Conservation (phyloP, 2,888 invertebrate genomes). For the Cylindroiulus punctatus region DNA sequence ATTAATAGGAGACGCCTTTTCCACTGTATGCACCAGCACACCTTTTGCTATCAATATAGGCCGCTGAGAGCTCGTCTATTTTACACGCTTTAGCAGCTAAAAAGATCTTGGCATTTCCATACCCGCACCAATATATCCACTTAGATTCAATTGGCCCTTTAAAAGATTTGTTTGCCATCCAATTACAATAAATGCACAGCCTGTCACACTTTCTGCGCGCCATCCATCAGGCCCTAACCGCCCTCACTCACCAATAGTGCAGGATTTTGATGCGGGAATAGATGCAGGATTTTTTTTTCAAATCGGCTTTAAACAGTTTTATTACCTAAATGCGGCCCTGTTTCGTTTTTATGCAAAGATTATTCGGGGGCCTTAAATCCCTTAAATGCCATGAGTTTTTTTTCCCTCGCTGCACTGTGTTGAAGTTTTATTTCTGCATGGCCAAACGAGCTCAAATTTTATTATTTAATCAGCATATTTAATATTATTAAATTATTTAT, state of each 20-base stretch:
- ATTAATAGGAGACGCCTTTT: conserved; percentile 49
- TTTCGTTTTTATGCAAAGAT: neutral
- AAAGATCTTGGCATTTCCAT: conserved; percentile 48
- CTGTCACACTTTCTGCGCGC: conserved; percentile 45
- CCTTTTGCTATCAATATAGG: neutral
- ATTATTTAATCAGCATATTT: neutral
- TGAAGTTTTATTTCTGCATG: neutral
- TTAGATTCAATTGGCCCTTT: conserved; percentile 54
- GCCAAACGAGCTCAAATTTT: neutral
- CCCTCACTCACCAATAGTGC: neutral
- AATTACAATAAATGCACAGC: conserved; percentile 56
- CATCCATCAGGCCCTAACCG: neutral
- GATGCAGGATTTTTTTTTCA: conserved; percentile 26
- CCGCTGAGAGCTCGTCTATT: conserved; percentile 29
- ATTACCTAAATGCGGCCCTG: conserved; percentile 42
- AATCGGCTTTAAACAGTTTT: conserved; percentile 45
- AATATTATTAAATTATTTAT: neutral
- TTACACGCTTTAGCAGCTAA: conserved; percentile 49
- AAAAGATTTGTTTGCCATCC: conserved; percentile 55
- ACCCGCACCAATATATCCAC: conserved; percentile 51
- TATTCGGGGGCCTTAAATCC: neutral
- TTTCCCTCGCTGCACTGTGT: neutral
- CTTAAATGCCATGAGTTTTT: neutral
- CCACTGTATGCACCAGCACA: conserved; percentile 17
- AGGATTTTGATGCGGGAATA: too few relatives aligned